Base-by-base conservation (phyloP, 2,113 vertebrate species). In the Myrmecobius fasciatus region DNA sequence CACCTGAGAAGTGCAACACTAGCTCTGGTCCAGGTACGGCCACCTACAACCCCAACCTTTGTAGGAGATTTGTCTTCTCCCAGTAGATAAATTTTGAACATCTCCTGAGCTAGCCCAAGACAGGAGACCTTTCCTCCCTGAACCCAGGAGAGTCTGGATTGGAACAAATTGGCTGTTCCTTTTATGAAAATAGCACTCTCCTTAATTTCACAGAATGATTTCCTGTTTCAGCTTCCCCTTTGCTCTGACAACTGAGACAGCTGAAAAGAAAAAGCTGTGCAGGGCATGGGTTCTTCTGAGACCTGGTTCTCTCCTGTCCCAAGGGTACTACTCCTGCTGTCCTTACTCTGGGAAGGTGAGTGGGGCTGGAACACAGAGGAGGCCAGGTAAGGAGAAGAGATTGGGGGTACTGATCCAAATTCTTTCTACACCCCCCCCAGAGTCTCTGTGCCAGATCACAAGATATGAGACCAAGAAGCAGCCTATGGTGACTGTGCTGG, bases 391-490 rank as follows among this genome's bases (percentile, higher is more conserved):
- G 6, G 25, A 22, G 0, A 43, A 11, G 0, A 0, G 51, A 24
- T 10, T 0, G 75, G 36, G 25, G 31, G 36, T 31, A 22, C 0
- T 0, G 20, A 46, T 20, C 60, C 53, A 8, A 60, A 22, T 24
- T 8, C 51, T 8, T 0, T 25, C 17, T 75, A 31, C 14, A 8
- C 2, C 0, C 75, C 14, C 11, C 2, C 0, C 75, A 97, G 95
- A 94, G 52, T 53, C 48, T 36, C 88, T 54, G 25, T 24, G n/a
- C 91, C 60, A 25, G 28, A 0, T 0, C 0, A 0, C 0, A 0
- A 0, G 0, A 0, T 92, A 2, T 49, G 0, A 0, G 0, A 11
- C 96, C 56, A 0, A 0, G 0, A 8, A 51, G 4, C 2, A 0
- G 0, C 0, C 0, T 1, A 0, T 0, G 0, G 36, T 96, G 91